Evolutionary conservation across 2,113 vertebrate genomes (phyloP).

Genomic region (Mirza zaza): DNA sequence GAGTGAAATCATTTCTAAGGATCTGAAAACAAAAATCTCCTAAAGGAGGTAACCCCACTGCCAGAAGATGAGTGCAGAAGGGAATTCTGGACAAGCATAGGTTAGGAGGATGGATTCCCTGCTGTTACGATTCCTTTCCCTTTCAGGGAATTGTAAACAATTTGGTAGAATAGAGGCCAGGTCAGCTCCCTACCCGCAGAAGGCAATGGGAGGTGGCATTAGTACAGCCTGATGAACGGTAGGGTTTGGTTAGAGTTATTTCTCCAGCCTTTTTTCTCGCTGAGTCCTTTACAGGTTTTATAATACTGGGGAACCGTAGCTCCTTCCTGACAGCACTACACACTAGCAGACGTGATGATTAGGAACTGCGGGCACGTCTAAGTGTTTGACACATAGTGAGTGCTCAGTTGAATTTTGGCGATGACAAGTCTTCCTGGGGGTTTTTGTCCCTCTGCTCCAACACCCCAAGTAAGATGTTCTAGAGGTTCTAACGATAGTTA

Average conservation of each 20-base stretch:
- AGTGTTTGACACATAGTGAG: neutral
- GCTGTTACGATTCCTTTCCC: neutral
- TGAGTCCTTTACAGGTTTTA: neutral
- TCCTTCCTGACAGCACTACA: neutral
- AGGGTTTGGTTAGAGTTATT: neutral
- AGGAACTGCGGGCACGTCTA: accelerated
- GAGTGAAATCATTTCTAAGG: neutral
- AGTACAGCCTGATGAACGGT: neutral
- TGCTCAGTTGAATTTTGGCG: neutral
- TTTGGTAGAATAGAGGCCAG: neutral
- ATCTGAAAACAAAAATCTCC: neutral
- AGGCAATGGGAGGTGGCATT: neutral
- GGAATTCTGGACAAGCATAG: neutral
- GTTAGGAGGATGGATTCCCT: neutral
- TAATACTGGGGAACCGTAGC: neutral
- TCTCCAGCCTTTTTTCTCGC: neutral
- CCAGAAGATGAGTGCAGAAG: neutral
- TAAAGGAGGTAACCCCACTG: neutral
- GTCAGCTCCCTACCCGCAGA: neutral
- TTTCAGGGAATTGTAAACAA: neutral
- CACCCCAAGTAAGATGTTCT: neutral
- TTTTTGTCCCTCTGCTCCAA: neutral
- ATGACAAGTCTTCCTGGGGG: neutral
- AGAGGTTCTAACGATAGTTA: neutral
- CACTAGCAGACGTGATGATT: neutral